phyloP scores from a whole-genome alignment of 2,888 invertebrate species.

The Lycocerus yunnanus region DNA sequence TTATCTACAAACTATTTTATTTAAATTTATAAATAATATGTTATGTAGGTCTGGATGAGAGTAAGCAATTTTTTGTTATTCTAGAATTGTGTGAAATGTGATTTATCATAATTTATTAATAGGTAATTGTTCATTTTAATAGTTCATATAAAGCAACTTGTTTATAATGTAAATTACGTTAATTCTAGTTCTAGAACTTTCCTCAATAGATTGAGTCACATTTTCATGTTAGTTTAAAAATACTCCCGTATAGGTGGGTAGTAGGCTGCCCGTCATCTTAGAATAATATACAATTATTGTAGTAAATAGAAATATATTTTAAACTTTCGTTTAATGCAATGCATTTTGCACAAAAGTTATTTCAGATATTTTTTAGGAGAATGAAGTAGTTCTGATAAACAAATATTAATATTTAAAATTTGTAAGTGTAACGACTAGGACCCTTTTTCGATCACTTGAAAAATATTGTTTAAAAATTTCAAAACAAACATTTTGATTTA shows the following conservation, averaged over 20 bases:
- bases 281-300: background rate
- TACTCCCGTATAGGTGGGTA: background rate
- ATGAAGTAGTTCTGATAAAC: no score
- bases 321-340: no score
- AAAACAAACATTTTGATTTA: no score
- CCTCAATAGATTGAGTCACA: slow-evolving; percentile 10
- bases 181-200: background rate
- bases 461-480: no score
- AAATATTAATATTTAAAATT: no score
- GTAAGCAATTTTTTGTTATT: background rate
- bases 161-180: background rate
- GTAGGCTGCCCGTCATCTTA: slow-evolving; percentile 10
- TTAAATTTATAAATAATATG: background rate
- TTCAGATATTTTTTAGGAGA: no score
- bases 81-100: background rate
- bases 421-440: no score
- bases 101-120: background rate
- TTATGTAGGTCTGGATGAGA: background rate
- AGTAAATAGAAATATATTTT: background rate
- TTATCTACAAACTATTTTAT: no score
- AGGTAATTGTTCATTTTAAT: background rate
- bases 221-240: slow-evolving; percentile 6
- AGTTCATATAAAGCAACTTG: background rate
- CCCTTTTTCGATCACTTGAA: no score
- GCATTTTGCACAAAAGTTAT: no score